Conservation (phyloP, 2,113 vertebrate genomes). For the Halcyon malimbica region DNA sequence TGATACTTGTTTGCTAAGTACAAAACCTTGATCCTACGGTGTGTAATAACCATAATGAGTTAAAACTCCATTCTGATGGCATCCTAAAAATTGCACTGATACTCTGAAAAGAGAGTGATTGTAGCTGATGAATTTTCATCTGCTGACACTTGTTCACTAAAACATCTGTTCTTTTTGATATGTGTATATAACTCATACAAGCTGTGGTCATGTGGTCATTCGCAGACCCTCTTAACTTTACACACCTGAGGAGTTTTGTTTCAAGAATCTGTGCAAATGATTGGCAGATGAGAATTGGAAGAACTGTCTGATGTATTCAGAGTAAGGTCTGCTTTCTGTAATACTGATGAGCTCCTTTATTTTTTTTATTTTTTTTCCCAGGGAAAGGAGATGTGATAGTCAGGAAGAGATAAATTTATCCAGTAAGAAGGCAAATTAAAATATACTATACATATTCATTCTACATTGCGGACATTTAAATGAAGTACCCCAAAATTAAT, state of each 20-base stretch:
- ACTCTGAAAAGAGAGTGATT: neutral
- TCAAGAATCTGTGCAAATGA: neutral
- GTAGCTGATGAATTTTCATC: neutral
- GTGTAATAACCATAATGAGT: neutral
- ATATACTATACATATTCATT: neutral
- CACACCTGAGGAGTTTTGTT: neutral
- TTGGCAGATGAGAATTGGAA: neutral
- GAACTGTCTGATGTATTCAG: neutral
- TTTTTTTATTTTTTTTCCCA: neutral
- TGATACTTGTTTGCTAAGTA: neutral
- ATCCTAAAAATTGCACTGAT: neutral
- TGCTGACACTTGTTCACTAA: neutral
- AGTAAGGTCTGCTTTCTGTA: neutral
- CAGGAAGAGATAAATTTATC: neutral
- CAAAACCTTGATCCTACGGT: neutral
- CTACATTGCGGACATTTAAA: neutral
- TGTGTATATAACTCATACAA: accelerated
- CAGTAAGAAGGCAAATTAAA: neutral
- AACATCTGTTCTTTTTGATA: neutral
- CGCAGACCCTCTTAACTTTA: neutral
- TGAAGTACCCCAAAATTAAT: neutral
- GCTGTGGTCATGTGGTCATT: neutral
- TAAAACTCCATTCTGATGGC: neutral
- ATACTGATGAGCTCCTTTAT: neutral
- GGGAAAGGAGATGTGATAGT: neutral